phyloP scores from a whole-genome alignment of 1,140 invertebrate species.

The Meloidogyne hapla region DNA sequence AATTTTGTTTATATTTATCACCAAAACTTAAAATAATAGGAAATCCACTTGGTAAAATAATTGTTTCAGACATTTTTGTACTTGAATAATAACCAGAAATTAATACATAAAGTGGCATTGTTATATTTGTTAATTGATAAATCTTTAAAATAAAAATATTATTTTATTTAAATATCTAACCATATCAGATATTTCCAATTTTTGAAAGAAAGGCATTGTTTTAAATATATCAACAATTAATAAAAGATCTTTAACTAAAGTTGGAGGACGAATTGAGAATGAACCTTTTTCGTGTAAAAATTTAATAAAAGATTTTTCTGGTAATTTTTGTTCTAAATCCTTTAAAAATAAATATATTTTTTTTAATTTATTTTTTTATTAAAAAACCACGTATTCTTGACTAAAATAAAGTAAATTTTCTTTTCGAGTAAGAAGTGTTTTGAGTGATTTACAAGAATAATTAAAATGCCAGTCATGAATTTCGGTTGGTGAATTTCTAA shows the following conservation, averaged over 20 bases:
- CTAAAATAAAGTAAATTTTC: not conserved
- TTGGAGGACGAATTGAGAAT: not conserved
- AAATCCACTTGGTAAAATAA: not conserved
- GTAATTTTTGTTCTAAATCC: not conserved
- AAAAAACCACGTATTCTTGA: not conserved
- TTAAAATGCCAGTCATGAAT: not conserved
- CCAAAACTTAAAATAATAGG: not conserved
- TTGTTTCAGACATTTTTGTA: not conserved
- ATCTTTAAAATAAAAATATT: not conserved
- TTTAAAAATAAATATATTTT: not conserved
- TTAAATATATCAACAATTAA: too few relatives aligned
- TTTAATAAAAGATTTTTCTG: not conserved
- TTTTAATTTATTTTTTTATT: not conserved
- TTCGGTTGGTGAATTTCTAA: not conserved
- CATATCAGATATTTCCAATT: not conserved
- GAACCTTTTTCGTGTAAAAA: not conserved
- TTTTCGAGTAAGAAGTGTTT: not conserved
- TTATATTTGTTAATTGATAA: not conserved
- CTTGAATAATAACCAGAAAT: not conserved
- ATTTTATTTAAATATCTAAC: not conserved
- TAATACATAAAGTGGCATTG: not conserved
- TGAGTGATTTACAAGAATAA: too few relatives aligned
- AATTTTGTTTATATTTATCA: not conserved
- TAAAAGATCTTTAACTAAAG: not conserved
- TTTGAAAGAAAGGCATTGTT: slow-evolving; percentile 2